phyloP scores from a whole-genome alignment of 2,797 vertebrate genomes.

The Spinus pinus region DNA sequence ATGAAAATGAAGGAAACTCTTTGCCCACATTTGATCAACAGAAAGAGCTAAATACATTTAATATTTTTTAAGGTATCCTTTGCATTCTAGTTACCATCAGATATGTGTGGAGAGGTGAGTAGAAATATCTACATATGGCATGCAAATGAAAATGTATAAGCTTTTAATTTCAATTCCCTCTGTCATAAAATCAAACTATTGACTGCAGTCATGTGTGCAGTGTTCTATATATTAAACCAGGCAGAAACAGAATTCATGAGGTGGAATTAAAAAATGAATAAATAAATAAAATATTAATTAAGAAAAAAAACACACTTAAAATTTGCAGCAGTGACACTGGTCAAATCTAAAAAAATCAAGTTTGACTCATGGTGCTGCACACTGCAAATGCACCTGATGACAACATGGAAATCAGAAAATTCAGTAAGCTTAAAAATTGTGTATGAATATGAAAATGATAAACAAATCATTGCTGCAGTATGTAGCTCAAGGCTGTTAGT shows the following conservation, averaged over 20 bases:
- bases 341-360: neutral
- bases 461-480: neutral
- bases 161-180: neutral
- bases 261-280: neutral
- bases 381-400: neutral
- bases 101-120: neutral
- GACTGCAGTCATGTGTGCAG: neutral
- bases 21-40: neutral
- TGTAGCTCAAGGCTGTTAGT: neutral
- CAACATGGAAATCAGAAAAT: neutral
- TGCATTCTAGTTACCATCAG: neutral
- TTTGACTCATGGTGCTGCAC: neutral
- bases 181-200: neutral
- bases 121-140: neutral
- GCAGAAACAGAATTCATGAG: neutral
- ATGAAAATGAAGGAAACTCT: neutral
- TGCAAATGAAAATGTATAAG: neutral
- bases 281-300: neutral
- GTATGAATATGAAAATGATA: neutral
- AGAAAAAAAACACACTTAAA: neutral
- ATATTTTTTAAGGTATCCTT: neutral
- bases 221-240: neutral
- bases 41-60: neutral
- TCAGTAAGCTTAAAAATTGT: neutral
- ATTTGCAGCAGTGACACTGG: neutral